Evolutionary conservation across 2,797 vertebrate species (phyloP).

Genomic region (Sarcophilus harrisii): DNA sequence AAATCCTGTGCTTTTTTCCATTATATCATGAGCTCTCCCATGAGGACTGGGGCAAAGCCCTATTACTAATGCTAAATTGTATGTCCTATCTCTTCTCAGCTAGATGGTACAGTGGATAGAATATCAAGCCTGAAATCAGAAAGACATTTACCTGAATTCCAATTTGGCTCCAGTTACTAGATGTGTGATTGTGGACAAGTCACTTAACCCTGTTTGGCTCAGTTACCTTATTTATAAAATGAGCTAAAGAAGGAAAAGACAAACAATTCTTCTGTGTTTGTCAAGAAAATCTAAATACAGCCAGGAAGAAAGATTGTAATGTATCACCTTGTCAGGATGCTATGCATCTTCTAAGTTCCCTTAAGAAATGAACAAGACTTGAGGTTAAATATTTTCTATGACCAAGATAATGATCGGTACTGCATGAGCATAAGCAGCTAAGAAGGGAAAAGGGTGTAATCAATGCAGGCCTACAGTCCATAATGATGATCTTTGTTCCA

Average conservation of each 20-base stretch:
- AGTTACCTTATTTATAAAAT: not conserved
- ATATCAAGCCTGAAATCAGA: not conserved
- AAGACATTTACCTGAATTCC: not conserved
- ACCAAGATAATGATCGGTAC: not conserved
- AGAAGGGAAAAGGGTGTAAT: not conserved
- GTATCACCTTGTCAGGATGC: constrained; percentile 78
- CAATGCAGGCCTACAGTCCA: too few relatives aligned
- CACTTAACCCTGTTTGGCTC: not conserved
- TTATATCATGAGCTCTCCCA: not conserved
- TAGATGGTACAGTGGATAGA: not conserved
- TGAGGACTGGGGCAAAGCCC: not conserved
- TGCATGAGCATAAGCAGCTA: not conserved
- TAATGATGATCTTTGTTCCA: not conserved
- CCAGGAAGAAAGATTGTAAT: constrained; percentile 37
- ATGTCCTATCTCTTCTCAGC: not conserved
- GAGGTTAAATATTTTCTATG: constrained; percentile 67
- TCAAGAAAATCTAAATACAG: not conserved
- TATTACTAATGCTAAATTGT: not conserved
- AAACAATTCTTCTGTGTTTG: not conserved
- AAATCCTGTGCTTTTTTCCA: not conserved
- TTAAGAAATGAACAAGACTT: constrained; percentile 75
- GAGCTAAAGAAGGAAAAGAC: not conserved
- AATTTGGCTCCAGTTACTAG: not conserved
- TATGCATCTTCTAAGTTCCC: constrained; percentile 75
- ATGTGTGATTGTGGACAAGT: not conserved